These are phyloP conservation scores for Actias luna DNA, from an alignment of 2,888 invertebrate genomes.

Conservation along the genomic window DNA sequence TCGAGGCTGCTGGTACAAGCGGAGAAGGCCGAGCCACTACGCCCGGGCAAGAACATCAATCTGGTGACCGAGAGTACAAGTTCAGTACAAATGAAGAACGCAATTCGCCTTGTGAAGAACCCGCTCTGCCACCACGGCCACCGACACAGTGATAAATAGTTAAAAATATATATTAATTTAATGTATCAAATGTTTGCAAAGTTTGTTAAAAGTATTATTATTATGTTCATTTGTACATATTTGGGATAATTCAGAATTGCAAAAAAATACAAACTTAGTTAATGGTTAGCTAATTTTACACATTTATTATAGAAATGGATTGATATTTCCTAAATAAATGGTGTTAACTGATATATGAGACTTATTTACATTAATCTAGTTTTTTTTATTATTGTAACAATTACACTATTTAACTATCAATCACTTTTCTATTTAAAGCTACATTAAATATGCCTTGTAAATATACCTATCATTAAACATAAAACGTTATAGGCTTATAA, in stretches of 20 bases:
- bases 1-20: slow-evolving; percentile 52
- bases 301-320: slow-evolving; percentile 7
- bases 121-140: slow-evolving; percentile 57
- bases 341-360: slow-evolving; percentile 1
- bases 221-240: slow-evolving; percentile 9
- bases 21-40: slow-evolving; percentile 60
- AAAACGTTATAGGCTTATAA: too few relatives aligned
- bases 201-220: slow-evolving; percentile 10
- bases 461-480: too few relatives aligned
- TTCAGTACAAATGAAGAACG: slow-evolving; percentile 68
- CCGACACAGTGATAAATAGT: slow-evolving; percentile 59
- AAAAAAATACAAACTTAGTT: slow-evolving; percentile 10
- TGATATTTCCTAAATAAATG: slow-evolving; percentile 8
- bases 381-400: too few relatives aligned
- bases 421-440: too few relatives aligned
- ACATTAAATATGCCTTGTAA: too few relatives aligned
- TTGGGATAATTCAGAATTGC: not conserved
- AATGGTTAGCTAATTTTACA: slow-evolving; percentile 7
- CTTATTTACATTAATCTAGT: not conserved
- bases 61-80: slow-evolving; percentile 70
- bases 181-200: slow-evolving; percentile 1
- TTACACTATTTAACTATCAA: too few relatives aligned
- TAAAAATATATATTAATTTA: slow-evolving; percentile 6
- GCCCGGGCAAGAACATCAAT: slow-evolving; percentile 58
- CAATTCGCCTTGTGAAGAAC: slow-evolving; percentile 68